A percentile compares a stretch with the other conserved stretches of the same genome.
Evolutionary conservation across 1,140 invertebrate species (phyloP).

Genomic region (Leptoteleia sp.): DNA sequence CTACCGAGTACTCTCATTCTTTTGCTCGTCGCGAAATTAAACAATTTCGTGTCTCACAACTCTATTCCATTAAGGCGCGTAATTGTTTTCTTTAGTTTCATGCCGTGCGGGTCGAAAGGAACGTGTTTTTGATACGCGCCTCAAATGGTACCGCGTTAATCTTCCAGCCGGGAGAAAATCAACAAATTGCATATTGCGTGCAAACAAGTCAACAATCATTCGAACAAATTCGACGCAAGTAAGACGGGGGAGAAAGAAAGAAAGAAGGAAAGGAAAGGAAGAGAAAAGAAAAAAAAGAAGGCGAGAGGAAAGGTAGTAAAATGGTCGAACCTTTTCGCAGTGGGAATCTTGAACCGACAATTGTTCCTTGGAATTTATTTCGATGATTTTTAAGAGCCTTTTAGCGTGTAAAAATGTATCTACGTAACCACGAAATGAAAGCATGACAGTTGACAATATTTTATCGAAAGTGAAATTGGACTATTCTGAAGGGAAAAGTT

Average conservation of each 20-base stretch:
- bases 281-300: too few species aligned
- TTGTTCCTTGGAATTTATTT: too few species aligned
- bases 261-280: too few species aligned
- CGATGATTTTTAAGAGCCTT: too few species aligned
- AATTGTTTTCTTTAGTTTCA: slow-evolving; percentile 58
- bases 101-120: slow-evolving; percentile 29
- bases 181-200: slow-evolving; percentile 42
- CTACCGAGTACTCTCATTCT: slow-evolving; percentile 64
- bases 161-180: slow-evolving; percentile 28
- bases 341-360: too few species aligned
- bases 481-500: too few species aligned
- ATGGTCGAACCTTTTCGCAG: too few species aligned
- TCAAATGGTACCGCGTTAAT: slow-evolving; percentile 43
- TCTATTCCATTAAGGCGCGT: slow-evolving; percentile 61
- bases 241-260: neutral
- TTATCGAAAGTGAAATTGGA: too few species aligned
- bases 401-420: too few species aligned
- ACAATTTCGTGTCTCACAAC: slow-evolving; percentile 65
- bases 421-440: too few species aligned
- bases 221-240: slow-evolving; percentile 4
- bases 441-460: too few species aligned
- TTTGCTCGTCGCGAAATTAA: slow-evolving; percentile 61
- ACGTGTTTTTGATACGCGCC: slow-evolving; percentile 47
- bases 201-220: slow-evolving; percentile 22
- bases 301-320: too few species aligned